phyloP scores from a whole-genome alignment of 2,797 vertebrate species.

The Cirrhinus mrigala region DNA sequence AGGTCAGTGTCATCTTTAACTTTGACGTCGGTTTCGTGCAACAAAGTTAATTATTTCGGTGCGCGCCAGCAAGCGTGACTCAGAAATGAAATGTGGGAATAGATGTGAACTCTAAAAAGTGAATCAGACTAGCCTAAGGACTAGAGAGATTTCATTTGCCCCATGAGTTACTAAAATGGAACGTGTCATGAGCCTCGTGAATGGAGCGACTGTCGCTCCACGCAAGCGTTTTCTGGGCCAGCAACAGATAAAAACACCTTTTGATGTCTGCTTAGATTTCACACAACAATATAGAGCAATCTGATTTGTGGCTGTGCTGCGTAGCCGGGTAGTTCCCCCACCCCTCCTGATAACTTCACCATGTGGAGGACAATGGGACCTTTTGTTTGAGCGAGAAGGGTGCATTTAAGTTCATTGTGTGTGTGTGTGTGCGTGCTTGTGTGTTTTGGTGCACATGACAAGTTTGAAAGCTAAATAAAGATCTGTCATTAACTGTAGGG shows the following conservation, averaged over 20 bases:
- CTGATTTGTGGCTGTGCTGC: conserved; percentile 75
- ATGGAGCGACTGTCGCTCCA: conserved; percentile 74
- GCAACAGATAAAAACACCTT: conserved; percentile 65
- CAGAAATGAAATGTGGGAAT: conserved; percentile 14
- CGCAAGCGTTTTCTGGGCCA: conserved; percentile 34
- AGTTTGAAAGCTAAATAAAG: conserved; percentile 58
- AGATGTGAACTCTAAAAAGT: conserved; percentile 13
- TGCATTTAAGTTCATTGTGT: conserved; percentile 62
- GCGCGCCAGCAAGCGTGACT: neutral
- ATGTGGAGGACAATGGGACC: conserved; percentile 73
- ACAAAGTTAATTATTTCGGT: conserved; percentile 2
- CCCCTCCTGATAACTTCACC: conserved; percentile 76
- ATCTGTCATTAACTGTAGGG: conserved; percentile 54
- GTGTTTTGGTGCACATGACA: conserved; percentile 41
- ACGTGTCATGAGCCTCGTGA: conserved; percentile 70
- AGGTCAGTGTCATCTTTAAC: conserved; percentile 7
- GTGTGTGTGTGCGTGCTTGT: conserved; percentile 34
- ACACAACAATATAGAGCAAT: conserved; percentile 79
- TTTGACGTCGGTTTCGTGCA: conserved; percentile 7
- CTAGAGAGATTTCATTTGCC: conserved; percentile 68
- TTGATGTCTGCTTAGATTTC: conserved; percentile 83
- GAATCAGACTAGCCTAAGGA: conserved; percentile 62
- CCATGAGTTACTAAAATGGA: conserved; percentile 61
- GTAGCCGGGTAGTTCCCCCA: conserved; percentile 68
- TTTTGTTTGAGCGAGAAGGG: conserved; percentile 73